Conservation (phyloP, 1,140 invertebrate genomes). For the Leptinotarsa undecemlineata region DNA sequence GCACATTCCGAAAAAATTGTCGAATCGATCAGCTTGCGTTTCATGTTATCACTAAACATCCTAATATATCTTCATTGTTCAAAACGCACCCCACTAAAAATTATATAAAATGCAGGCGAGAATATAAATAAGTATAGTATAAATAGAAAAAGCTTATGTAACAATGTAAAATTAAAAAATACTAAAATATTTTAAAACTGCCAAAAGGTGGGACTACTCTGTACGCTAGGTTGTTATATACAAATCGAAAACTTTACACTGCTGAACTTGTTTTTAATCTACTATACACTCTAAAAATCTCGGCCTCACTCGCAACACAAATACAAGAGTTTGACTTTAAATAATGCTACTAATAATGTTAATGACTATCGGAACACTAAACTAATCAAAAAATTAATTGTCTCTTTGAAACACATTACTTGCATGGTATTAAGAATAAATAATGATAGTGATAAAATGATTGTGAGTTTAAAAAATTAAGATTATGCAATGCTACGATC, state of each 20-base stretch:
- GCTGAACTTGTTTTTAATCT: constrained; percentile 31
- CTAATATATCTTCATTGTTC: too few species aligned
- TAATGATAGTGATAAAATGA: constrained; percentile 42
- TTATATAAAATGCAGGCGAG: too few species aligned
- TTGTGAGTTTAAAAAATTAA: constrained; percentile 24
- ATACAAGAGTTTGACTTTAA: neutral
- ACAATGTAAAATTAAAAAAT: neutral
- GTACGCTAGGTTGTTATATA: constrained; percentile 14
- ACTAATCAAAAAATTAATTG: constrained; percentile 34
- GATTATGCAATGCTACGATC: constrained; percentile 6
- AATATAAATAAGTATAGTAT: neutral
- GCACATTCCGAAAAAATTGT: too few species aligned
- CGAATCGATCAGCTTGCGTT: too few species aligned
- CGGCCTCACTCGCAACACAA: constrained; percentile 34
- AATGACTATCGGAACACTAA: constrained; percentile 42
- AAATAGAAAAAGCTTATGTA: constrained; percentile 1
- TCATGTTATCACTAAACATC: too few species aligned
- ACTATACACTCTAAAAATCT: constrained; percentile 35
- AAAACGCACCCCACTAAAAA: too few species aligned
- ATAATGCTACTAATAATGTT: constrained; percentile 24
- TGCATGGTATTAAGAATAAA: constrained; percentile 42
- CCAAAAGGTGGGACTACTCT: constrained; percentile 16
- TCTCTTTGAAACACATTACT: constrained; percentile 37
- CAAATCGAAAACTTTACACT: constrained; percentile 28
- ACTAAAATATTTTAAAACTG: neutral